A percentile compares a stretch with the other conserved stretches of the same genome.
phyloP scores from a whole-genome alignment of 2,113 vertebrate genomes.

The Strix aluco region DNA sequence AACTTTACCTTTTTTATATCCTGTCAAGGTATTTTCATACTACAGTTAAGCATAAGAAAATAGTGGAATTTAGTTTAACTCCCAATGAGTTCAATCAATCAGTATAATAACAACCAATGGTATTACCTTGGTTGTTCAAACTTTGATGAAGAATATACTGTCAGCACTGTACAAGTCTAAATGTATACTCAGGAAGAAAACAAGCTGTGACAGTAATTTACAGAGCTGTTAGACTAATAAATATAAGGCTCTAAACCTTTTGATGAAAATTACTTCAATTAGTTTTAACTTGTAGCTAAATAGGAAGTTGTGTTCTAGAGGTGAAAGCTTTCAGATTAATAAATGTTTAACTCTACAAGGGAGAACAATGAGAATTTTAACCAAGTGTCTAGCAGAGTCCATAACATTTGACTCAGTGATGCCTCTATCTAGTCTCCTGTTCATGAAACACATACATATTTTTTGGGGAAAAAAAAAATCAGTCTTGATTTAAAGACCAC shows the following conservation, averaged over 20 bases:
- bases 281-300: background rate
- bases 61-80: background rate
- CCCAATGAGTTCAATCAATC: background rate
- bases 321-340: background rate
- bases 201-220: background rate
- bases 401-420: background rate
- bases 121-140: background rate
- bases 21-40: background rate
- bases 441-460: background rate
- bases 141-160: background rate
- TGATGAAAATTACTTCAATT: constrained; percentile 4
- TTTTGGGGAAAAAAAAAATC: rapidly evolving
- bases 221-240: background rate
- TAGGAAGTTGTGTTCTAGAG: background rate
- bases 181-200: background rate
- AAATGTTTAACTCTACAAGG: background rate
- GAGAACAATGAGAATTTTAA: background rate
- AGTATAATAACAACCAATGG: background rate
- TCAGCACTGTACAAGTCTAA: background rate
- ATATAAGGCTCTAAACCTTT: background rate
- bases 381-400: background rate
- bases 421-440: background rate
- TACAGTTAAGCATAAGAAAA: background rate
- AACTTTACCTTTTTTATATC: background rate
- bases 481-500: background rate